A percentile compares a stretch with the other conserved stretches of the same genome.
phyloP scores from a whole-genome alignment of 2,888 invertebrate genomes.

The Diaprepes abbreviatus region DNA sequence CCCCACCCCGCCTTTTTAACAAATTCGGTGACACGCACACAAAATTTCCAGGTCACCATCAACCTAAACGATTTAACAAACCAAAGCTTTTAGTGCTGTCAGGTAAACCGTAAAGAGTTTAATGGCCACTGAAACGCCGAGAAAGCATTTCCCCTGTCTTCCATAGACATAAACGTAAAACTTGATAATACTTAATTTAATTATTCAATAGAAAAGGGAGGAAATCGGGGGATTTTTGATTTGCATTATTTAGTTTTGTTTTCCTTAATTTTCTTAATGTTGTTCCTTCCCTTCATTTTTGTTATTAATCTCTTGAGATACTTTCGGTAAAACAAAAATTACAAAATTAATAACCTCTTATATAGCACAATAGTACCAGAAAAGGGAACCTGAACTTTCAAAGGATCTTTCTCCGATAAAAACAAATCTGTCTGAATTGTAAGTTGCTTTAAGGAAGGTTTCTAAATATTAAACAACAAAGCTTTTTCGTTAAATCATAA shows the following conservation, averaged over 20 bases:
- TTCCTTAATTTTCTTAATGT: neutral
- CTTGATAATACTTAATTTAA: slow-evolving; percentile 35
- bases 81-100: slow-evolving; percentile 31
- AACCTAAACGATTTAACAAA: slow-evolving; percentile 15
- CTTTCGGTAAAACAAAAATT: too few relatives aligned
- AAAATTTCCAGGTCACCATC: neutral
- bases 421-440: too few relatives aligned
- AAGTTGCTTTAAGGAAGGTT: too few relatives aligned
- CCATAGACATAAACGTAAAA: slow-evolving; percentile 33
- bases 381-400: too few relatives aligned
- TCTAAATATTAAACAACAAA: too few relatives aligned
- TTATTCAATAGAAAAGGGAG: slow-evolving; percentile 27
- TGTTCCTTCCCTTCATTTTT: too few relatives aligned
- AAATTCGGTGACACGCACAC: neutral
- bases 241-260: slow-evolving; percentile 31
- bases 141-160: slow-evolving; percentile 31
- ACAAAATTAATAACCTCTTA: too few relatives aligned
- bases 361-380: too few relatives aligned
- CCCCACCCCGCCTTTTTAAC: neutral
- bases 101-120: slow-evolving; percentile 42
- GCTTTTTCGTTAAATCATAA: too few relatives aligned
- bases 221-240: neutral
- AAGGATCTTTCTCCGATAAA: too few relatives aligned
- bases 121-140: slow-evolving; percentile 34
- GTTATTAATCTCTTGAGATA: too few relatives aligned